These are phyloP conservation scores for Sebastes aleutianus DNA, from an alignment of 2,797 vertebrate genomes.

Conservation along the genomic window DNA sequence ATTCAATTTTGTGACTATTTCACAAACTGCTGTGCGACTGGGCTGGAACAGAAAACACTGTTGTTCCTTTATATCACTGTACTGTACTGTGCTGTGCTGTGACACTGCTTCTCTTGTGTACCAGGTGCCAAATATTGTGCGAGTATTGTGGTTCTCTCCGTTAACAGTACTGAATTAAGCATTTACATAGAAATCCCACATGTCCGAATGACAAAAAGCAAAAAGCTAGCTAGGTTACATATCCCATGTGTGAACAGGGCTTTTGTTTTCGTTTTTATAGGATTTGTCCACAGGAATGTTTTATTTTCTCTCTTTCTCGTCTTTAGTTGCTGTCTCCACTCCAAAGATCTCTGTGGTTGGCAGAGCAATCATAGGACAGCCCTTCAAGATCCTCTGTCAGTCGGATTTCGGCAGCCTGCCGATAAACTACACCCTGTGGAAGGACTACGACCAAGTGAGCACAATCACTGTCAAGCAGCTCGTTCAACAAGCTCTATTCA, in stretches of 20 bases:
- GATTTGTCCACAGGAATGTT: background rate
- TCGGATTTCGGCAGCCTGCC: conserved; percentile 75
- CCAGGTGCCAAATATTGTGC: background rate
- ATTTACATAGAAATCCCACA: background rate
- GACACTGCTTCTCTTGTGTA: background rate
- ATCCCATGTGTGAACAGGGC: background rate
- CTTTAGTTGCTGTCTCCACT: conserved; percentile 49
- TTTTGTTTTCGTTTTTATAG: background rate
- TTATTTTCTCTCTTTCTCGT: background rate
- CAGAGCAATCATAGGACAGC: conserved; percentile 49
- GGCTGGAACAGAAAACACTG: too few species aligned
- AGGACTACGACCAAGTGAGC: accelerated
- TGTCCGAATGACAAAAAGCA: background rate
- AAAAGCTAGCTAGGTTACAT: background rate
- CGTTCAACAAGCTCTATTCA: conserved; percentile 53
- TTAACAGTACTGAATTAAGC: background rate
- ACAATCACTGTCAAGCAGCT: background rate
- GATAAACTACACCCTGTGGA: conserved; percentile 74
- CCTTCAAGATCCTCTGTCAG: conserved; percentile 65
- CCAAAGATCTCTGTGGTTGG: conserved; percentile 61
- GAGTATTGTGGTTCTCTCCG: background rate
- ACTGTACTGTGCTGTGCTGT: background rate
- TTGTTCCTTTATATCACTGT: too few species aligned
- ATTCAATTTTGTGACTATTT: too few species aligned
- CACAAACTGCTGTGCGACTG: too few species aligned